Conservation (phyloP, 64 coral and sea anemone genomes). For the Actinia equina region DNA sequence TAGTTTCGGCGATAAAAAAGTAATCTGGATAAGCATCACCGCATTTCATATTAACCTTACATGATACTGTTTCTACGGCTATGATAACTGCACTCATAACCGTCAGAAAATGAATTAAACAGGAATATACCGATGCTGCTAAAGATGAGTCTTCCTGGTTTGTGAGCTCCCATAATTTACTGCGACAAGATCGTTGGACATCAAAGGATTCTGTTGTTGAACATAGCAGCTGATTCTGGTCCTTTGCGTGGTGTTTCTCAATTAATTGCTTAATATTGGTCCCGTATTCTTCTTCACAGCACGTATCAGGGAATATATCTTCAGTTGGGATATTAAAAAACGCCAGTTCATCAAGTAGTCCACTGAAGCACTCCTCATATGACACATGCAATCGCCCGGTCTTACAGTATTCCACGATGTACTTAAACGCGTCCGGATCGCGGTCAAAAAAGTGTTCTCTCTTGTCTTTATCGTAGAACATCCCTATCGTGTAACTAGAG, state of each 20-base stretch:
- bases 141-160: conserved; percentile 45
- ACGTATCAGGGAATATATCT: conserved; percentile 27
- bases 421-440: conserved; percentile 57
- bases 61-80: conserved; percentile 54
- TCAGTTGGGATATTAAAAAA: conserved; percentile 60
- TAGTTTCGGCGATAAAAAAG: neutral
- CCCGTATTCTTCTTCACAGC: conserved; percentile 50
- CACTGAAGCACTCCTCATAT: conserved; percentile 44
- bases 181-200: conserved; percentile 1
- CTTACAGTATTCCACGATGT: conserved; percentile 60
- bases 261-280: neutral
- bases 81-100: conserved; percentile 54
- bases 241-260: neutral
- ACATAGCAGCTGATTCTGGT: neutral
- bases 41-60: conserved; percentile 30
- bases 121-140: conserved; percentile 36
- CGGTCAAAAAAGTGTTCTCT: conserved; percentile 69
- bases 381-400: conserved; percentile 67
- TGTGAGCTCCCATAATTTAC: conserved; percentile 44
- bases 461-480: conserved; percentile 56
- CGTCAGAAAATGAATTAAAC: conserved; percentile 49
- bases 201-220: neutral
- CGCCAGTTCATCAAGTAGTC: conserved; percentile 46
- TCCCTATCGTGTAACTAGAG: conserved; percentile 18
- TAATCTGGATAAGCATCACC: neutral